Conservation (phyloP, 1,140 invertebrate species). For the Drosophila tropicalis region DNA sequence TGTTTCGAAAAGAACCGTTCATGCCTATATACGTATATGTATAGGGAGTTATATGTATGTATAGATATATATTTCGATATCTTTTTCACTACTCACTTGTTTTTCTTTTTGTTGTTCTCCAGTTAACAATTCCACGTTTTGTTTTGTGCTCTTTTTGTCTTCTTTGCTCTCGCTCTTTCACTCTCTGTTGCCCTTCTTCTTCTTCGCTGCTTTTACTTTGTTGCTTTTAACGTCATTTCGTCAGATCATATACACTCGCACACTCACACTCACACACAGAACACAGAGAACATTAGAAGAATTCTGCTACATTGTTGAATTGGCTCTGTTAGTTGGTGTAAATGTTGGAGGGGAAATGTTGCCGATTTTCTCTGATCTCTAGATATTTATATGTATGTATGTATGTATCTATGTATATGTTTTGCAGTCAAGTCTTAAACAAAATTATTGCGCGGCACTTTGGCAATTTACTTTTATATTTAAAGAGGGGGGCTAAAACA, state of each 20-base stretch:
- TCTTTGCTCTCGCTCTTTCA: conserved; percentile 37
- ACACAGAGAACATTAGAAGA: conserved; percentile 23
- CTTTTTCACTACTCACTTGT: conserved; percentile 41
- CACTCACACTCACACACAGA: conserved; percentile 18
- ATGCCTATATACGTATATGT: not conserved
- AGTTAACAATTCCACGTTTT: conserved; percentile 35
- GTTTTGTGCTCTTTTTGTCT: conserved; percentile 31
- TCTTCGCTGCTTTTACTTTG: conserved; percentile 25
- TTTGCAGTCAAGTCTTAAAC: not conserved
- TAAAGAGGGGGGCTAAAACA: too few relatives aligned
- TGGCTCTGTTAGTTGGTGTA: not conserved
- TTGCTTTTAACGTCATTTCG: conserved; percentile 56
- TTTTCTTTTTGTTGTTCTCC: conserved; percentile 22
- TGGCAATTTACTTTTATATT: too few relatives aligned
- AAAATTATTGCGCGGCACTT: conserved; percentile 4
- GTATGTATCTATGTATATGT: not conserved
- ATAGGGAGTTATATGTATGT: not conserved
- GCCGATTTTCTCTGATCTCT: conserved; percentile 7
- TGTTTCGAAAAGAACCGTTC: too few relatives aligned
- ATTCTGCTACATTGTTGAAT: conserved; percentile 22
- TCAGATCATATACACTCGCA: conserved; percentile 24
- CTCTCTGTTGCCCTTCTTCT: conserved; percentile 26
- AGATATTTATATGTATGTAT: not conserved
- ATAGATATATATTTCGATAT: not conserved
- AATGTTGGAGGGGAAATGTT: not conserved